phyloP scores from a whole-genome alignment of 2,797 vertebrate genomes.

The Setipinna tenuifilis region DNA sequence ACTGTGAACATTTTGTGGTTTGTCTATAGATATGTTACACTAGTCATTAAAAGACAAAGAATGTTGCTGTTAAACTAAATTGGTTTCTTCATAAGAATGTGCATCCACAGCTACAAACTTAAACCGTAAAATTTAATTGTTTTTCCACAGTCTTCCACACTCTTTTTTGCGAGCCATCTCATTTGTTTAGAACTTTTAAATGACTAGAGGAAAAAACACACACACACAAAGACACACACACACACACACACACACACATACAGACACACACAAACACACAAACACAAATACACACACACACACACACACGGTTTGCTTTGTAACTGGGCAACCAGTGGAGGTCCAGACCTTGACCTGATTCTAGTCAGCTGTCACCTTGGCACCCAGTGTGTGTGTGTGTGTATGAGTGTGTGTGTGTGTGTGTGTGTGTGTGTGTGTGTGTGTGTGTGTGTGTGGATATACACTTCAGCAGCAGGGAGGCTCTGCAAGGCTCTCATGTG shows the following conservation, averaged over 20 bases:
- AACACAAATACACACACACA: neutral
- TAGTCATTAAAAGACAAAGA: neutral
- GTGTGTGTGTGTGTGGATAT: neutral
- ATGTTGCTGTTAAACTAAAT: neutral
- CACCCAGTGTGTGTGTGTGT: too few species aligned
- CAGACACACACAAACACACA: conserved; percentile 31
- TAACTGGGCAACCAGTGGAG: neutral
- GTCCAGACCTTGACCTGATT: neutral
- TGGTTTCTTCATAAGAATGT: conserved; percentile 32
- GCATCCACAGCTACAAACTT: conserved; percentile 36
- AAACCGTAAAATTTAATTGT: conserved; percentile 41
- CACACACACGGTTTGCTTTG: neutral
- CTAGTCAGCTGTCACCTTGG: neutral
- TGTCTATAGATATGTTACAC: neutral
- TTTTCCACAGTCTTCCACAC: conserved; percentile 39
- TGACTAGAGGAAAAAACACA: conserved; percentile 39
- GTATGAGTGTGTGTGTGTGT: neutral
- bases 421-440: neutral
- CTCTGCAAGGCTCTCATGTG: neutral
- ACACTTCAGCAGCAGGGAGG: neutral
- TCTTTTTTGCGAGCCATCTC: conserved; percentile 30
- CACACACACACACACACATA: neutral
- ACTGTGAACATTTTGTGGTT: neutral
- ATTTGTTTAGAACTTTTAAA: conserved; percentile 37
- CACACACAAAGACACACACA: conserved; percentile 12